A percentile compares a stretch with the other conserved stretches of the same genome.
Conservation (phyloP, 2,797 vertebrate genomes). For the Phyllotis vaccarum region DNA sequence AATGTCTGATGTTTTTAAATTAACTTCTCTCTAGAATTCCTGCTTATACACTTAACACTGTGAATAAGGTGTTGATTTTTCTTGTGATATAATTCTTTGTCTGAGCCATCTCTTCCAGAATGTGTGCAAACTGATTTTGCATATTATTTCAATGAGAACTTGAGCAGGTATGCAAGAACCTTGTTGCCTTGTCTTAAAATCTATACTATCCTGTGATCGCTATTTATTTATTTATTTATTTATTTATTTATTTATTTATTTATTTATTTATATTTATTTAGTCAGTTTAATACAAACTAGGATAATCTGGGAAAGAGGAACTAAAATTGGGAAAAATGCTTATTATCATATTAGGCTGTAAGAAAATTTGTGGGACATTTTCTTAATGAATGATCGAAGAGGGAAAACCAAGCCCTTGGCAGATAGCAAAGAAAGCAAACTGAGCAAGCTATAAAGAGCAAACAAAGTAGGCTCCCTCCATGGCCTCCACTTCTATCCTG, state of each 20-base stretch:
- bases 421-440: neutral
- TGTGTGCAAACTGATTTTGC: slow-evolving; percentile 36
- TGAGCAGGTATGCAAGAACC: slow-evolving; percentile 35
- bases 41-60: neutral
- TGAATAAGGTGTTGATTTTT: neutral
- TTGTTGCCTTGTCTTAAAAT: neutral
- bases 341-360: neutral
- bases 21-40: neutral
- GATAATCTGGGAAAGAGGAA: neutral
- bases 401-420: no score
- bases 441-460: neutral
- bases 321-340: neutral
- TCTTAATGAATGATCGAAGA: neutral
- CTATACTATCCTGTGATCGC: neutral
- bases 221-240: neutral
- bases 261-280: no score
- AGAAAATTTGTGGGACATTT: neutral
- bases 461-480: neutral
- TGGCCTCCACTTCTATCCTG: neutral
- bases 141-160: slow-evolving; percentile 51
- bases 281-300: neutral
- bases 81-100: neutral
- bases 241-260: neutral
- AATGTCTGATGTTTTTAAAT: neutral
- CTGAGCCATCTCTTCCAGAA: neutral